These are phyloP conservation scores for Phymorhynchus buccinoides DNA, from an alignment of 1,140 invertebrate genomes.

Conservation along the genomic window DNA sequence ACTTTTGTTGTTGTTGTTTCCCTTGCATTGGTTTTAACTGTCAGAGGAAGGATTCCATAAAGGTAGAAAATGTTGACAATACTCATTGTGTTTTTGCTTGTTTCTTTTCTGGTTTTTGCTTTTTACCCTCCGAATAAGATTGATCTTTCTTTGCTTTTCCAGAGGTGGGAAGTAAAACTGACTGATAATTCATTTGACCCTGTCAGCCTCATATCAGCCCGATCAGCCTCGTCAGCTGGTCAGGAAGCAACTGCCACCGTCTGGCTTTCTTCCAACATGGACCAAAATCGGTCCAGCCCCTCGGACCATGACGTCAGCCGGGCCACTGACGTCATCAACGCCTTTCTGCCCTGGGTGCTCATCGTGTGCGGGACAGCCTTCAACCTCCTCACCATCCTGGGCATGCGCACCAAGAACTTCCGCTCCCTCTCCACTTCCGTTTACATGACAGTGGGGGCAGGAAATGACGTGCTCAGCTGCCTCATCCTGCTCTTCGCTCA, in stretches of 20 bases:
- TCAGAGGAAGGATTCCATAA: no score
- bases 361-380: constrained; percentile 55
- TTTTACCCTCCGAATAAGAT: neutral
- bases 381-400: constrained; percentile 54
- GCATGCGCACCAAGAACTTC: constrained; percentile 62
- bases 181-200: neutral
- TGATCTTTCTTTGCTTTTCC: neutral
- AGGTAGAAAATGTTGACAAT: no score
- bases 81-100: no score
- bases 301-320: neutral
- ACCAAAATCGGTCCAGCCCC: neutral
- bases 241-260: neutral
- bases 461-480: constrained; percentile 56
- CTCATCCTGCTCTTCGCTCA: constrained; percentile 57
- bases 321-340: constrained; percentile 30
- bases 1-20: no score
- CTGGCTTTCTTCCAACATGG: no score
- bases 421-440: constrained; percentile 57
- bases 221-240: neutral
- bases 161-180: neutral
- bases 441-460: constrained; percentile 55
- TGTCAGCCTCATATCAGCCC: neutral
- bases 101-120: no score
- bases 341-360: constrained; percentile 52
- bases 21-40: no score